A percentile compares a stretch with the other conserved stretches of the same genome.
phyloP scores from a whole-genome alignment of 2,113 vertebrate species.

The Ginglymostoma cirratum region DNA sequence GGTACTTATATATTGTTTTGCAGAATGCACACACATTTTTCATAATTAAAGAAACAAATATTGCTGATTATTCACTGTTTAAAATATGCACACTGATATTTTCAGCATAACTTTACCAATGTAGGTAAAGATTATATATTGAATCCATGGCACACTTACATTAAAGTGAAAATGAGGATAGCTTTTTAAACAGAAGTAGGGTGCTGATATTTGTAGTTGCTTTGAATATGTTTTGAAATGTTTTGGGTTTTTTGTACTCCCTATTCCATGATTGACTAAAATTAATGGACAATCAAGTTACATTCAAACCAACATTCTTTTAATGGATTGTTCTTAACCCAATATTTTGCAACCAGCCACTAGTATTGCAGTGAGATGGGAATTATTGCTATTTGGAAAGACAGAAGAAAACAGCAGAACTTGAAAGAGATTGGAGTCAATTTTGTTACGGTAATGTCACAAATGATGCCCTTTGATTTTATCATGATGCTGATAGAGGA shows the following conservation, averaged over 20 bases:
- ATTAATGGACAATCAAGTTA: background rate
- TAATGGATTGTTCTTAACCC: background rate
- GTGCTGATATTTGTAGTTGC: background rate
- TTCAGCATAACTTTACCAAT: background rate
- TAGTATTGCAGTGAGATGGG: background rate
- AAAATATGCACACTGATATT: too few species aligned
- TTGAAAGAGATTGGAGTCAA: background rate
- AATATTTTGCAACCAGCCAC: background rate
- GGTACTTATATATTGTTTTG: constrained; percentile 54
- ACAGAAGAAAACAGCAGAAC: background rate
- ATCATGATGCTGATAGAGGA: background rate
- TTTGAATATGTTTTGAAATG: background rate
- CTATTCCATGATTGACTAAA: background rate
- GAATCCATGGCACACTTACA: background rate
- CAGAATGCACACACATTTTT: background rate
- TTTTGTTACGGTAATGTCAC: background rate
- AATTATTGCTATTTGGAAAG: background rate
- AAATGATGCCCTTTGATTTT: background rate
- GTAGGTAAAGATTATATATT: background rate
- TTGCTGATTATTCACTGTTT: background rate
- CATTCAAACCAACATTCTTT: background rate
- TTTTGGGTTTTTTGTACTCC: background rate
- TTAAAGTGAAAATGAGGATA: background rate
- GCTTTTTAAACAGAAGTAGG: background rate
- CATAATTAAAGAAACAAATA: background rate